A percentile compares a stretch with the other conserved stretches of the same genome.
phyloP scores from a whole-genome alignment of 2,888 invertebrate genomes.

The Invenusta paracnida region DNA sequence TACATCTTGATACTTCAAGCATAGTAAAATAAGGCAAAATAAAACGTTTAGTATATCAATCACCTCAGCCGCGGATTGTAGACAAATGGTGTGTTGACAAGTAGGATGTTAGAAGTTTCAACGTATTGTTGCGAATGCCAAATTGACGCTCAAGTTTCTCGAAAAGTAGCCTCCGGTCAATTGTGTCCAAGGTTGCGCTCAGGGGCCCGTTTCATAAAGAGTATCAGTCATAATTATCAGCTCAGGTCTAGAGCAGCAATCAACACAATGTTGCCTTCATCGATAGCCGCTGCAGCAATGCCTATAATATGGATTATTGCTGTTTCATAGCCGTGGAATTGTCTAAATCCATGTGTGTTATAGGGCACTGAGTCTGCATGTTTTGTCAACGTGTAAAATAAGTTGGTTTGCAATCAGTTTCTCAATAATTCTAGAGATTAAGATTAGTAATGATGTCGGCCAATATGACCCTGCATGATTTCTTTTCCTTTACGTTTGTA shows the following conservation, averaged over 20 bases:
- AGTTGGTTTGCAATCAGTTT: neutral
- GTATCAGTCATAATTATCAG: too few species aligned
- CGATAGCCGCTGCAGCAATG: neutral
- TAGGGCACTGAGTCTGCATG: neutral
- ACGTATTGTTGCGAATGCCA: neutral
- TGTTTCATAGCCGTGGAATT: neutral
- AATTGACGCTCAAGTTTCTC: neutral
- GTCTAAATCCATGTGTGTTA: neutral
- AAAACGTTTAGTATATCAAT: too few species aligned
- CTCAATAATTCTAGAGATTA: neutral
- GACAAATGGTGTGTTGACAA: neutral
- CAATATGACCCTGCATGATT: neutral
- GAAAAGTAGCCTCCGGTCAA: neutral
- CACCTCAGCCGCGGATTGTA: too few species aligned
- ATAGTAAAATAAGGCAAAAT: too few species aligned
- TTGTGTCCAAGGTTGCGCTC: neutral
- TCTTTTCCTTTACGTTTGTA: neutral
- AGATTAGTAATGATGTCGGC: neutral
- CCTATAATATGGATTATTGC: neutral
- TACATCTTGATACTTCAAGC: too few species aligned
- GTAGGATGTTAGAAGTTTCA: constrained; percentile 10
- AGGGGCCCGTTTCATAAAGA: too few species aligned
- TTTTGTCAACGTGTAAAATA: neutral
- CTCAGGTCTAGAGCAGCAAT: neutral
- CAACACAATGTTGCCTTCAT: neutral